A percentile compares a stretch with the other conserved stretches of the same genome.
Evolutionary conservation across 2,797 vertebrate genomes (phyloP).

Genomic region (Astyanax mexicanus): DNA sequence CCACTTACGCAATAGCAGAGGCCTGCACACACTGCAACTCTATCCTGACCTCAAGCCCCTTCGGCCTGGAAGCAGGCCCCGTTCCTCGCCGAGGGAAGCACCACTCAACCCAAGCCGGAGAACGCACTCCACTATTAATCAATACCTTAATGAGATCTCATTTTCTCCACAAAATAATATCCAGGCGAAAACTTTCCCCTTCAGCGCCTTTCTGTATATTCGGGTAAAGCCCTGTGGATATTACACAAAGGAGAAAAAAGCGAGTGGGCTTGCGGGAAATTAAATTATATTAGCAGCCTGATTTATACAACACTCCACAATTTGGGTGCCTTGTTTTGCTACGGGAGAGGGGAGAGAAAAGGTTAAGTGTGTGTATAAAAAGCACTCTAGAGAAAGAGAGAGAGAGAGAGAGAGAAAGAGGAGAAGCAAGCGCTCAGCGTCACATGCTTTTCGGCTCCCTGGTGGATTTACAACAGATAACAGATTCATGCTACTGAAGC

Average conservation of each 20-base stretch:
- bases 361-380: conserved; percentile 66
- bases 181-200: conserved; percentile 69
- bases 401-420: conserved; percentile 48
- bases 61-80: conserved; percentile 68
- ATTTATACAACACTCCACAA: conserved; percentile 81
- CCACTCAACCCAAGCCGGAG: conserved; percentile 70
- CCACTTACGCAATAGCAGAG: conserved; percentile 42
- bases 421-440: conserved; percentile 42
- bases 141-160: conserved; percentile 83
- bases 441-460: conserved; percentile 53
- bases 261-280: conserved; percentile 78
- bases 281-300: conserved; percentile 81
- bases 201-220: conserved; percentile 61
- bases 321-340: conserved; percentile 80
- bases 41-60: conserved; percentile 47
- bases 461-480: conserved; percentile 61
- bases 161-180: conserved; percentile 79
- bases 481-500: conserved; percentile 63
- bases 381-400: conserved; percentile 56
- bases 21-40: conserved; percentile 59
- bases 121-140: conserved; percentile 82
- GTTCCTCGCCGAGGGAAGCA: conserved; percentile 65
- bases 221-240: conserved; percentile 65
- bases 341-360: conserved; percentile 58
- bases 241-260: conserved; percentile 72